A percentile compares a stretch with the other conserved stretches of the same genome.
Evolutionary conservation across 2,113 vertebrate genomes (phyloP).

Genomic region (Prunella fulvescens): DNA sequence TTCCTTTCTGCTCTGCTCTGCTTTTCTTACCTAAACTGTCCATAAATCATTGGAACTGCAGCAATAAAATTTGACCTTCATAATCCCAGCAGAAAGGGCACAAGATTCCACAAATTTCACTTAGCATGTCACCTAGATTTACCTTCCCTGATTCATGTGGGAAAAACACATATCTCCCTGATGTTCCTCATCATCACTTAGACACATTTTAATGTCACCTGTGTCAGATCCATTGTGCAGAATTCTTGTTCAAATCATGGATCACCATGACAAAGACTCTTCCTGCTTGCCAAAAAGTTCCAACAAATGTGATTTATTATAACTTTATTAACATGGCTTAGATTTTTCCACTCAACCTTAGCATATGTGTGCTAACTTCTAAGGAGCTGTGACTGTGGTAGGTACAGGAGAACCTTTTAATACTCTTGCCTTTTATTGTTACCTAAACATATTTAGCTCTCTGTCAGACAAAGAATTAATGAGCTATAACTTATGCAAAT

Average conservation of each 20-base stretch:
- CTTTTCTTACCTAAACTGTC: neutral
- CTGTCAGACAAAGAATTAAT: neutral
- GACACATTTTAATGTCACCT: neutral
- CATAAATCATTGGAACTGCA: neutral
- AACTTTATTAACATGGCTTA: neutral
- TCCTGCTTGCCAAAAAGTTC: neutral
- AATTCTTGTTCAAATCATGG: neutral
- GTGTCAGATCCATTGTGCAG: neutral
- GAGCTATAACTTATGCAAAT: neutral
- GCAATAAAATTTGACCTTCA: neutral
- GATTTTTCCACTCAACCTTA: neutral
- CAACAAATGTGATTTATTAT: neutral
- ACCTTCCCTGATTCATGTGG: neutral
- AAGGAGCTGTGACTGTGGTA: neutral
- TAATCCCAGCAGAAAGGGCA: neutral
- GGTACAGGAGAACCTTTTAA: neutral
- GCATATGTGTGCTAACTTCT: neutral
- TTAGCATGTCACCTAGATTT: neutral
- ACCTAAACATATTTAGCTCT: neutral
- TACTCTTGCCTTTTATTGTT: neutral
- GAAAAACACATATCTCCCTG: neutral
- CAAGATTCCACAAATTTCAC: neutral
- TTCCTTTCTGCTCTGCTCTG: neutral
- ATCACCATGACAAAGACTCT: neutral
- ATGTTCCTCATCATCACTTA: neutral